phyloP scores from a whole-genome alignment of 2,888 invertebrate genomes.

The Drosophila bunnanda region DNA sequence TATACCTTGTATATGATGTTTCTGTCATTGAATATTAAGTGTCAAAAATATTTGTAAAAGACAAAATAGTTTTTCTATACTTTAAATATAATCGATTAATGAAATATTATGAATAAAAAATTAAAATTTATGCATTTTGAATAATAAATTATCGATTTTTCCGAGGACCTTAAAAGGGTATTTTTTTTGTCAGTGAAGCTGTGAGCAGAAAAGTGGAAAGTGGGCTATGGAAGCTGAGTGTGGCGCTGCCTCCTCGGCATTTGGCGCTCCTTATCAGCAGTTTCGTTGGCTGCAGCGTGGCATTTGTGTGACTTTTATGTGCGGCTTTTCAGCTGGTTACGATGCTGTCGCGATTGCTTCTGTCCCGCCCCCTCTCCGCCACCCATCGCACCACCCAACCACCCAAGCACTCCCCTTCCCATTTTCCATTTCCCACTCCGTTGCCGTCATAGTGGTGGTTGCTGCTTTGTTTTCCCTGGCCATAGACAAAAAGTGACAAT shows the following conservation, averaged over 20 bases:
- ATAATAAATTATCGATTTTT: neutral
- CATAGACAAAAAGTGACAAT: conserved; percentile 68
- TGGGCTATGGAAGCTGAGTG: conserved; percentile 37
- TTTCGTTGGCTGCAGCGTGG: conserved; percentile 76
- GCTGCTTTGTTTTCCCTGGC: conserved; percentile 63
- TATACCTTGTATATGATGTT: neutral
- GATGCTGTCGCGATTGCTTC: conserved; percentile 67
- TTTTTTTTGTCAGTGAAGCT: conserved; percentile 16
- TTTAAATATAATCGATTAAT: neutral
- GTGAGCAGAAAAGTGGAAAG: conserved; percentile 55
- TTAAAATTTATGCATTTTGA: too few species aligned
- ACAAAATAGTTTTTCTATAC: neutral
- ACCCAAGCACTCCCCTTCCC: neutral
- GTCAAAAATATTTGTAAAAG: neutral
- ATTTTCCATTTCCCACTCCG: neutral
- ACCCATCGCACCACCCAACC: conserved; percentile 6
- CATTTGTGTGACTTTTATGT: conserved; percentile 78
- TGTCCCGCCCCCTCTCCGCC: conserved; percentile 1
- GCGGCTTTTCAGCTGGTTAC: conserved; percentile 77
- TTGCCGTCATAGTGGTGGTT: conserved; percentile 26
- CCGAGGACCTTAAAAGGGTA: too few species aligned
- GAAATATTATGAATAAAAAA: too few species aligned
- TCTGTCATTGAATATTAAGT: too few species aligned
- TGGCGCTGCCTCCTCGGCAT: conserved; percentile 32
- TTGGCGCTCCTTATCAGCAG: conserved; percentile 72